Evolutionary conservation across 1,140 invertebrate species (phyloP), one percentile per base, ranked within the genome.

Genomic region (Drosophila orosa): DNA sequence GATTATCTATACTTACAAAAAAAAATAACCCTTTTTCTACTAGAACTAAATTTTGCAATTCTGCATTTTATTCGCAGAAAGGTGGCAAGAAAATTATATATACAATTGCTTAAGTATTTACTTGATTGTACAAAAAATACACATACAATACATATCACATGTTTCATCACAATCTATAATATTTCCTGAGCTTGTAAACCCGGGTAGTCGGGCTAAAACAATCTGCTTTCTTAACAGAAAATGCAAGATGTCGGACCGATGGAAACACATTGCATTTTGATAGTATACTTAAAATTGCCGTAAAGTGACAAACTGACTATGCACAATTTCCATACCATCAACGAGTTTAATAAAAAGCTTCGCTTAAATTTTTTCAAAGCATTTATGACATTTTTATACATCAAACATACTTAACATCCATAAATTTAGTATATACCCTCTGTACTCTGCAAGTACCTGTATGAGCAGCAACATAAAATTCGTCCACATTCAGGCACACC

Each of bases 391-490:
- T 22, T 0, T 50, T 29, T 50, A 1, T 12, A 17, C n/a, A 48
- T 50, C 6, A 19, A 50, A 50, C 10, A 12, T 4, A 50, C 12
- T 19, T 50, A 19, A 19, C 10, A 29, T 19, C 10, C 25, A 33
- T 33, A 52, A 19, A 52, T 31, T 17, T 19, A 19, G 10, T 31
- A 17, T 19, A 19, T 12, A 48, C 25, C n/a, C n/a, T 1, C 10
- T 50, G 17, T 22, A 1, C 17, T 31, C 12, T 9, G 15, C 7
- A 8, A 33, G 48, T 33, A 15, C 29, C 17, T 15, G 48, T 33
- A 33, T 52, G 19, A 52, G 48, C 48, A 83, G 48, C 71, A 75
- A 54, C 71, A 76, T 83, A 69, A 74, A 82, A 82, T 78, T 57
- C 50, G 61, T 54, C 60, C 33, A 44, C 60, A 73, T 57, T 54